phyloP scores from a whole-genome alignment of 2,797 vertebrate genomes.

The Pipistrellus nathusii region DNA sequence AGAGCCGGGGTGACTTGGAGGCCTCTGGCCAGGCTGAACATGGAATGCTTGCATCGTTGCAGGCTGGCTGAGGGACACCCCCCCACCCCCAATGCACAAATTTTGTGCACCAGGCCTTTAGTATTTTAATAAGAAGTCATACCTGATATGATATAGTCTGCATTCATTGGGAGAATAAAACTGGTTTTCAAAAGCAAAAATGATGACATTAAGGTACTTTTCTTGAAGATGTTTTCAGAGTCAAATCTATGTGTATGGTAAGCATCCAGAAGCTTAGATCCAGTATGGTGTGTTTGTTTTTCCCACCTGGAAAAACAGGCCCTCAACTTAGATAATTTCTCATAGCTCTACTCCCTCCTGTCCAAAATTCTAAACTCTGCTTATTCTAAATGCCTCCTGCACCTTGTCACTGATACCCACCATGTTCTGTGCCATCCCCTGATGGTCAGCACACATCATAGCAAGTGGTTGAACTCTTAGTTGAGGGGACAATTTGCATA shows the following conservation, averaged over 20 bases:
- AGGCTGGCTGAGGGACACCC: no score
- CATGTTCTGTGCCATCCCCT: no score
- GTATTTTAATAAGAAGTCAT: background rate
- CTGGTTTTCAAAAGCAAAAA: background rate
- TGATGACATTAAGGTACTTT: background rate
- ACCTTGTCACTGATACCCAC: no score
- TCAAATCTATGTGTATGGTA: background rate
- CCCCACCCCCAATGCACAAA: no score
- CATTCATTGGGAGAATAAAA: background rate
- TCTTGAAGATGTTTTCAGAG: background rate
- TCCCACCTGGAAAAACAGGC: background rate
- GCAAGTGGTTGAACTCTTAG: no score
- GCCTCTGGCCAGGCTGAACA: no score
- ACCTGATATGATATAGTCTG: background rate
- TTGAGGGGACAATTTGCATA: no score
- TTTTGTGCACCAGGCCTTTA: no score
- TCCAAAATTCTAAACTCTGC: background rate
- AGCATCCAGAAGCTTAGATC: background rate
- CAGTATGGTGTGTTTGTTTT: background rate
- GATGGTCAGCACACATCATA: no score
- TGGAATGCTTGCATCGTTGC: no score
- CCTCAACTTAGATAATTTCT: slow-evolving; percentile 1
- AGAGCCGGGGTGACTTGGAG: no score
- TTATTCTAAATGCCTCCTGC: background rate
- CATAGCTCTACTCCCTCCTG: background rate